Conservation (phyloP, 1,140 invertebrate species). For the Trachelipus rathkii region DNA sequence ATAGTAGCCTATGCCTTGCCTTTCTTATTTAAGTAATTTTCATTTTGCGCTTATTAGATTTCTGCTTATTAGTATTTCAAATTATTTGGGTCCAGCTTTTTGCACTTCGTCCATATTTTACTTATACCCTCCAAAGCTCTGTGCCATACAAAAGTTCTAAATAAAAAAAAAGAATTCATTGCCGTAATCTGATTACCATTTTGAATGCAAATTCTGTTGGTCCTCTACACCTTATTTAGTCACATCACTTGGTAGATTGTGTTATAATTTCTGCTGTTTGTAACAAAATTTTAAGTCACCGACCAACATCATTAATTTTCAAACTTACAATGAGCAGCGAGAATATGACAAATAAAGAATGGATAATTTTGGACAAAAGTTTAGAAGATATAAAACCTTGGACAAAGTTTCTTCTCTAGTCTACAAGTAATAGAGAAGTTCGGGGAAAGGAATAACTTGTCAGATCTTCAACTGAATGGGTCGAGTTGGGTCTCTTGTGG, state of each 20-base stretch:
- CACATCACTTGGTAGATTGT: neutral
- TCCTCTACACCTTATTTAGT: neutral
- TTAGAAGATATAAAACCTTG: neutral
- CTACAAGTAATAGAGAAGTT: neutral
- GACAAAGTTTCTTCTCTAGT: neutral
- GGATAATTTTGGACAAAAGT: neutral
- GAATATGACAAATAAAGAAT: neutral
- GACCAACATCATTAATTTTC: neutral
- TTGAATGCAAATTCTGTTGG: neutral
- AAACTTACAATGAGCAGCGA: neutral
- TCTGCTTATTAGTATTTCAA: too few relatives aligned
- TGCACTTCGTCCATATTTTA: neutral
- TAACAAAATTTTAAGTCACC: neutral
- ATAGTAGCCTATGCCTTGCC: too few relatives aligned
- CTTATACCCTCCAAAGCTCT: neutral
- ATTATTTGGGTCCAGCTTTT: neutral
- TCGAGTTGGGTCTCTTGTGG: conserved; percentile 44
- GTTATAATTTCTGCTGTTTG: neutral
- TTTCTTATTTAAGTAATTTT: too few relatives aligned
- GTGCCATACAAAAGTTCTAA: neutral
- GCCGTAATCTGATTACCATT: too few relatives aligned
- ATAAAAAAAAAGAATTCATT: neutral
- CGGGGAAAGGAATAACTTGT: neutral
- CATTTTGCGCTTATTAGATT: too few relatives aligned
- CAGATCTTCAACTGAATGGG: conserved; percentile 37